A percentile compares a stretch with the other conserved stretches of the same genome.
Conservation (phyloP, 2,888 invertebrate genomes). For the Megalurothrips usitatus region DNA sequence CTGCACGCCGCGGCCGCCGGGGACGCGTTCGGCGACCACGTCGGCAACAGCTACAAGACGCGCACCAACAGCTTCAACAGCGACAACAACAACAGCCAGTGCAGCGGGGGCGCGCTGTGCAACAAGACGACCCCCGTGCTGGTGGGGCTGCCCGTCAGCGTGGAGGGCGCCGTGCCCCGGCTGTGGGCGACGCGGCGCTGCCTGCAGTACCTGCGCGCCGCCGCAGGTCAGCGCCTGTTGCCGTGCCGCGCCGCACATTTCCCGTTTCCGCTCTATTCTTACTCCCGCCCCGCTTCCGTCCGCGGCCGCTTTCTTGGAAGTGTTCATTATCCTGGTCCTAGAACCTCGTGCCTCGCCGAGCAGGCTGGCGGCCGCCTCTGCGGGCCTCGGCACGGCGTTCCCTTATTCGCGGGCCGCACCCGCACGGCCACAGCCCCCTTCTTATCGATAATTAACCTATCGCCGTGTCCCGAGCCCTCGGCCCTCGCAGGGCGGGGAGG, state of each 20-base stretch:
- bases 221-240: constrained; percentile 34
- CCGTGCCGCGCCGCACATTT: too few relatives aligned
- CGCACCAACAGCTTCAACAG: neutral
- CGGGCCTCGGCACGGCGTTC: neutral
- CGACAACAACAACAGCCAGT: neutral
- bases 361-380: neutral
- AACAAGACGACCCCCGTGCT: constrained; percentile 45
- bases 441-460: too few relatives aligned
- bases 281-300: too few relatives aligned
- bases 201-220: constrained; percentile 47
- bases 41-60: neutral
- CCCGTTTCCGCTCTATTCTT: too few relatives aligned
- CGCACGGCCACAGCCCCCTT: too few relatives aligned
- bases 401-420: too few relatives aligned
- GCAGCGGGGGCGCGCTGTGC: constrained; percentile 40
- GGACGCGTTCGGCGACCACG: neutral
- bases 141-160: constrained; percentile 50
- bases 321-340: too few relatives aligned
- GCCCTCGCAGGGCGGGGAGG: too few relatives aligned
- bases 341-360: too few relatives aligned
- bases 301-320: too few relatives aligned
- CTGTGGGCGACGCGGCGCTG: constrained; percentile 53
- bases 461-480: too few relatives aligned
- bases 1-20: neutral
- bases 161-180: constrained; percentile 55